Evolutionary conservation across 1,140 invertebrate species (phyloP).

Genomic region (Lerema accius): DNA sequence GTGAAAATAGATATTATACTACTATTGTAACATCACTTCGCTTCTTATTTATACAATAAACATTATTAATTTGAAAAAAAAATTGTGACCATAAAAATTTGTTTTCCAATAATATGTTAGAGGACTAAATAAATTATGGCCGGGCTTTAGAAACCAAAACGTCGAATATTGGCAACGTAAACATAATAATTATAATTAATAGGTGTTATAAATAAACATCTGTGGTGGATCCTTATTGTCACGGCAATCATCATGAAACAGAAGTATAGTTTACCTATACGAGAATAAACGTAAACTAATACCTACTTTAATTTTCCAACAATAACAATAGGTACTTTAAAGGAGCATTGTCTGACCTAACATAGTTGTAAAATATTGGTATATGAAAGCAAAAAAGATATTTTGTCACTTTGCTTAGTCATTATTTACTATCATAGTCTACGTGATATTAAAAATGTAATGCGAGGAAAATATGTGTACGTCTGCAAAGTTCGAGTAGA

Average conservation of each 20-base stretch:
- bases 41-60: too few relatives aligned
- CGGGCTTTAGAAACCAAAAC: too few relatives aligned
- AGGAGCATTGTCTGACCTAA: neutral
- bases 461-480: slow-evolving; percentile 18
- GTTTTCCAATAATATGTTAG: too few relatives aligned
- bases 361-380: neutral
- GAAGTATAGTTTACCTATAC: neutral
- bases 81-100: too few relatives aligned
- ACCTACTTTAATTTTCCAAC: too few relatives aligned
- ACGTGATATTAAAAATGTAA: neutral
- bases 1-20: too few relatives aligned
- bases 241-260: neutral
- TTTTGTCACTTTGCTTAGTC: slow-evolving; percentile 20
- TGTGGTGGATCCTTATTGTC: neutral
- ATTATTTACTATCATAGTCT: slow-evolving; percentile 16
- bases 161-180: too few relatives aligned
- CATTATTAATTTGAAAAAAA: too few relatives aligned
- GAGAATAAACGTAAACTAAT: neutral
- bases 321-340: neutral
- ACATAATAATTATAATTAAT: neutral
- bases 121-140: too few relatives aligned
- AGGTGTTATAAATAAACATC: neutral
- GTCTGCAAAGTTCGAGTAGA: slow-evolving; percentile 37
- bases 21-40: too few relatives aligned
- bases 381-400: neutral